Evolutionary conservation across 2,888 invertebrate species (phyloP), one percentile per base, ranked within the genome.

Genomic region (Pollenia amentaria): DNA sequence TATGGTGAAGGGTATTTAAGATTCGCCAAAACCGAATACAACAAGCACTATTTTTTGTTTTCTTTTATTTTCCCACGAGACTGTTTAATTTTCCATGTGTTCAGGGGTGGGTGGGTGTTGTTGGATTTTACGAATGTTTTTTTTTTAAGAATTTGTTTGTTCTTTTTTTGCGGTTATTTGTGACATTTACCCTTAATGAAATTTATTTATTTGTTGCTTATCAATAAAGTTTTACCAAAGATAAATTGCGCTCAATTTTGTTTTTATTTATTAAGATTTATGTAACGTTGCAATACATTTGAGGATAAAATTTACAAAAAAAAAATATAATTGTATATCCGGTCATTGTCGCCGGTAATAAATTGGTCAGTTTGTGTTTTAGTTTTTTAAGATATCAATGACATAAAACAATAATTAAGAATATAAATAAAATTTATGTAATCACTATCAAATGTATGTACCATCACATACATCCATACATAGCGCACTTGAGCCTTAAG

Each of bases 271-370:
- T 29, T 29, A 29, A 29, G 40, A 62, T 62, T 62, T 62, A 62
- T 62, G 62, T 42, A 62, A 62, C 10, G 38, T n/a, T 42, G 62
- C 10, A 40, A 62, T 62, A 40, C 9, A 62, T 16, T 62, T 42
- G 10, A 40, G 62, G 11, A 42, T 10, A 62, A 42, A 38, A 16
- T 16, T 62, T n/a, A 38, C 60, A n/a, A 14, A 38, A 14, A 51
- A n/a, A 14, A 38, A 14, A 51, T 16, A 40, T 40, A 40, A 38
- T 40, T 42, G 14, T 6, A 1, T 42, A 16, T 62, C 16, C 40
- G 62, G 62, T 40, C 62, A 40, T 62, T 62, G 62, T 14, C 42
- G 6, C 9, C 9, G 62, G 12, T 21, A 11, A 18, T 1, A 42
- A 29, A 7, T 62, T 62, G 42, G 16, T 62, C 14, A 62, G n/a